Evolutionary conservation across 2,888 invertebrate species (phyloP).

Genomic region (Ophion obscuratus): DNA sequence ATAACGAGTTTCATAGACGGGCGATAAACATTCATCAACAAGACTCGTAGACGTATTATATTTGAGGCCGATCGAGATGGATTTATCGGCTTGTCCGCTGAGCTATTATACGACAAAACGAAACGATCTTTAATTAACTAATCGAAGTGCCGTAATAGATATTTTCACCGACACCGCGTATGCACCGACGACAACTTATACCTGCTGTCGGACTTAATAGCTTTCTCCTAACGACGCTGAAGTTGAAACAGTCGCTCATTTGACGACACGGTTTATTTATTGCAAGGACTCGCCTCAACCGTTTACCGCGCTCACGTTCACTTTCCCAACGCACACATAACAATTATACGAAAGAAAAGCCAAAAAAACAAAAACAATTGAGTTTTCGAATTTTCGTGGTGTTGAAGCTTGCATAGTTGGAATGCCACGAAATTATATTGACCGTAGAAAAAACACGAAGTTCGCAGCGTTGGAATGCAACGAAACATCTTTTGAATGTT

Average conservation of each 20-base stretch:
- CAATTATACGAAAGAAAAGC: constrained; percentile 7
- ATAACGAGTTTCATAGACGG: too few relatives aligned
- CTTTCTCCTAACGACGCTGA: constrained; percentile 4
- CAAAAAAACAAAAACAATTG: too few relatives aligned
- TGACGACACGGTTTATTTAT: too few relatives aligned
- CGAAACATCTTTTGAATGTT: too few relatives aligned
- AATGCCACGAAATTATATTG: too few relatives aligned
- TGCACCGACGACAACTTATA: background rate
- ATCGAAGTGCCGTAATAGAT: background rate
- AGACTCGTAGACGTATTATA: too few relatives aligned
- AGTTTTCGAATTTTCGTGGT: too few relatives aligned
- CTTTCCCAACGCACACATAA: constrained; percentile 10
- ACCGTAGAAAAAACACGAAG: too few relatives aligned
- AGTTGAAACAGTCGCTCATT: constrained; percentile 4
- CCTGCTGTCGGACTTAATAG: constrained; percentile 6
- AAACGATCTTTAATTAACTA: background rate
- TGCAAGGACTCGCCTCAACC: background rate
- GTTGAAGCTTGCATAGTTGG: too few relatives aligned
- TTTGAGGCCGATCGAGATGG: background rate
- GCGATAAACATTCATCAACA: too few relatives aligned
- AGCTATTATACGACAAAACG: background rate
- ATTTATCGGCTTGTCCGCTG: background rate
- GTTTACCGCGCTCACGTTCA: background rate
- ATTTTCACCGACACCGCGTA: background rate
- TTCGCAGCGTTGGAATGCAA: too few relatives aligned